Base-by-base conservation (phyloP, 2,888 invertebrate species). In the Carpatolechia fugitivella region DNA sequence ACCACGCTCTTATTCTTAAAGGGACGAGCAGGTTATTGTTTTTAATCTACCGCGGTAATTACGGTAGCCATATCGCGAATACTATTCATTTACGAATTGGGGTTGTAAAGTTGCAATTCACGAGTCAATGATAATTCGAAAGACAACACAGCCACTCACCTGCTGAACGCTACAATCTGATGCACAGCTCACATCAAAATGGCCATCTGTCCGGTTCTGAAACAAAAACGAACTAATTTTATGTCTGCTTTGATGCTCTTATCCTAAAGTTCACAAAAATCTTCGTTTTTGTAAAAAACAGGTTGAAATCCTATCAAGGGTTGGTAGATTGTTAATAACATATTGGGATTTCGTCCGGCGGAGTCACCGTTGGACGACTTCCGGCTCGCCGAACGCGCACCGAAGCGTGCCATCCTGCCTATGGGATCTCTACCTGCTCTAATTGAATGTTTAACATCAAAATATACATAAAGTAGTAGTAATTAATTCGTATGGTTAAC, bases 191-290 rank as follows among this genome's bases (percentile, higher is more conserved):
- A 93, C 92, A 72, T 94, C 94, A 66, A 92, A 93, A 70, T 92
- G 92, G n/a, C 91, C 91, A 65, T 93, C 93, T 60, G 94, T 94
- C 64, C 93, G 92, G 76, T 94, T 94, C 94, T 95, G 92, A 13
- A 74, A 58, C 46, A 46, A 46, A 24, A 24, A 4, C 3, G 3
- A 24, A 4, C 24, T 24, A 6, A 24, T 24, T 24, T 24, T 24
- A 24, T 3, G 24, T 3, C 24, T 3, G 6, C 24, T 4, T 24
- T 24, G 24, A 24, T 3, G 24, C 24, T 8, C 33, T n/a, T 6
- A n/a, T n/a, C n/a, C n/a, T 3, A 33, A 33, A 33, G 8, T 2
- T 5, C 1, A 33, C 33, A 33, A n/a, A 20, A 11, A n/a, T 5
- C 11, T 41, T 38, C 16, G 20, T 50, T 38, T n/a, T 50, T 14